A percentile compares a stretch with the other conserved stretches of the same genome.
Evolutionary conservation across 2,113 vertebrate species (phyloP).

Genomic region (Arenaria interpres): DNA sequence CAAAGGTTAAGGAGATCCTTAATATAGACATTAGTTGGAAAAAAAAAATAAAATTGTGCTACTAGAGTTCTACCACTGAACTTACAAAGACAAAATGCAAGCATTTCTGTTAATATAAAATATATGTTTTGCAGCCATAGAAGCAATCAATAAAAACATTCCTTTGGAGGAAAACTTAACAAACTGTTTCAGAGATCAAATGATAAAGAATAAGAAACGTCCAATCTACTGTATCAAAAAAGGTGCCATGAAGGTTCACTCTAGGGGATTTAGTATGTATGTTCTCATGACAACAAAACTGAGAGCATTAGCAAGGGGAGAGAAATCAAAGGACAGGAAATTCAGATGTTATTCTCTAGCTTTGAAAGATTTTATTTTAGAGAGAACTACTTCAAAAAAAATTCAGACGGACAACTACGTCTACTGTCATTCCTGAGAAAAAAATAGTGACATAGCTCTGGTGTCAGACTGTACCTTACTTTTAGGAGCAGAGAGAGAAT

Average conservation of each 20-base stretch:
- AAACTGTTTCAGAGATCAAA: background rate
- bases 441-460: background rate
- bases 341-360: background rate
- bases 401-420: background rate
- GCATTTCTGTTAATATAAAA: constrained; percentile 18
- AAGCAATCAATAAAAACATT: constrained; percentile 40
- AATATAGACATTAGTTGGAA: background rate
- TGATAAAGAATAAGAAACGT: background rate
- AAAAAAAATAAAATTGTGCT: background rate
- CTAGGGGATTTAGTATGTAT: background rate
- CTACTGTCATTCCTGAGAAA: background rate
- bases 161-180: background rate
- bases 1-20: constrained; percentile 7
- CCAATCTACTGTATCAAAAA: background rate
- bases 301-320: constrained; percentile 3
- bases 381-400: background rate
- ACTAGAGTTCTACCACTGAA: background rate
- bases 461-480: background rate
- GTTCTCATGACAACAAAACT: constrained; percentile 19
- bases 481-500: background rate
- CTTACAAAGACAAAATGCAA: constrained; percentile 30
- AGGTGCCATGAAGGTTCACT: background rate
- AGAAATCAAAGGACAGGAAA: background rate
- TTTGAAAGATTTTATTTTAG: background rate
- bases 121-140: background rate